These are phyloP conservation scores for Apeltes quadracus DNA, from an alignment of 2,113 vertebrate species.

Conservation along the genomic window DNA sequence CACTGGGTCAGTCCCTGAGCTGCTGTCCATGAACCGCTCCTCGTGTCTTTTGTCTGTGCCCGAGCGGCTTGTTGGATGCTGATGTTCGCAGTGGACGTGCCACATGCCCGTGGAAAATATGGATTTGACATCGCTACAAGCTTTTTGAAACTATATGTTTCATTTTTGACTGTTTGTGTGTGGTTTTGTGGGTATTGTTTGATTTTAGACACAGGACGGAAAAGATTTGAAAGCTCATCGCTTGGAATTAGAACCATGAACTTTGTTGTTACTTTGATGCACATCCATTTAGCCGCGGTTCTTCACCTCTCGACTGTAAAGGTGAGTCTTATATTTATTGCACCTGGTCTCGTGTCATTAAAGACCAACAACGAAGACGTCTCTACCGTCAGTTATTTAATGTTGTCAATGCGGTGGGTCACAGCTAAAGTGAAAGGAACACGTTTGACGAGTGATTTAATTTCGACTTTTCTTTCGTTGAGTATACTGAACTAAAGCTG, in stretches of 20 bases:
- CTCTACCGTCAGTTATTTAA: neutral
- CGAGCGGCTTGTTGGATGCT: conserved; percentile 38
- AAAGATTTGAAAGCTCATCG: conserved; percentile 46
- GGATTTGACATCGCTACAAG: conserved; percentile 66
- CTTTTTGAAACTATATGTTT: conserved; percentile 13
- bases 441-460: neutral
- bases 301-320: conserved; percentile 71
- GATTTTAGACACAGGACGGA: conserved; percentile 28
- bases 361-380: neutral
- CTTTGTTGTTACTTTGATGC: conserved; percentile 77
- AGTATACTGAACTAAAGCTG: neutral
- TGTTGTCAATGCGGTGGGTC: neutral
- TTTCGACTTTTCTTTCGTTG: neutral
- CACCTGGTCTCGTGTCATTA: neutral
- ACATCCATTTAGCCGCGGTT: conserved; percentile 73
- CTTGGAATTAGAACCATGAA: conserved; percentile 80
- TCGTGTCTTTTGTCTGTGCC: conserved; percentile 48
- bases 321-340: conserved; percentile 59
- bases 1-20: conserved; percentile 1
- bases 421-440: too few species aligned
- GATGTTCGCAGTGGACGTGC: conserved; percentile 42
- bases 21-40: conserved; percentile 19
- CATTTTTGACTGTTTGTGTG: neutral
- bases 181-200: neutral
- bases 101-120: conserved; percentile 55